Base-by-base conservation (phyloP, 2,888 invertebrate species). In the Ryuthela nishihirai region DNA sequence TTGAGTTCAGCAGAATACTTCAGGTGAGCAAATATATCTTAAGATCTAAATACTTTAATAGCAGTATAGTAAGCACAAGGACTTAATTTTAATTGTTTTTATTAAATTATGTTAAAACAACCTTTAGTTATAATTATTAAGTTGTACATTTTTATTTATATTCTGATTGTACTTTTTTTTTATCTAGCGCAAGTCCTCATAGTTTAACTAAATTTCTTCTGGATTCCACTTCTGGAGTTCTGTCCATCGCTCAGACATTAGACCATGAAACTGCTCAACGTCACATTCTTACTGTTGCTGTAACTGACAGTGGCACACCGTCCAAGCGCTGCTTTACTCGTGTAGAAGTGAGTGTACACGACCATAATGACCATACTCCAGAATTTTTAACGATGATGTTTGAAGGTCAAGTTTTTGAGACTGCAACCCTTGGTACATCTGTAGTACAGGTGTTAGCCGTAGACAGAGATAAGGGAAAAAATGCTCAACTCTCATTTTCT, bases 341-440 rank as follows among this genome's bases (percentile, higher is more conserved):
- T 67, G 86, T 94, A 12, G 76, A 83, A 43, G 82, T 90, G 36
- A 82, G 82, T 64, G 88, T 95, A 39, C 83, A 83, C 72, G 94
- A 91, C 76, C 85, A 87, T 68, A 95, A 94, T 76, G 94, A 93
- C 75, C 90, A 92, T 75, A 80, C 85, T 50, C 97, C 97, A 0
- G 83, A 84, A 71, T 97, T 97, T 77, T 85, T 87, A 49, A 84
- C 87, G 42, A 81, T 82, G 68, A 83, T 87, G 69, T 83, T 90
- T 58, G 84, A 87, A 72, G 87, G 85, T 56, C 85, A 85, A 71
- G 84, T 88, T 44, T 85, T 80, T 69, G 88, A 88, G 74, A 86
- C 85, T 1, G 82, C 86, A 1, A 78, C 83, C 1, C 73, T 86
- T 25, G 89, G 88, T 54, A 84, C 87, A 21, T 83, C 83, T 4